Conservation (phyloP, 2,797 vertebrate genomes). For the Takifugu rubripes region DNA sequence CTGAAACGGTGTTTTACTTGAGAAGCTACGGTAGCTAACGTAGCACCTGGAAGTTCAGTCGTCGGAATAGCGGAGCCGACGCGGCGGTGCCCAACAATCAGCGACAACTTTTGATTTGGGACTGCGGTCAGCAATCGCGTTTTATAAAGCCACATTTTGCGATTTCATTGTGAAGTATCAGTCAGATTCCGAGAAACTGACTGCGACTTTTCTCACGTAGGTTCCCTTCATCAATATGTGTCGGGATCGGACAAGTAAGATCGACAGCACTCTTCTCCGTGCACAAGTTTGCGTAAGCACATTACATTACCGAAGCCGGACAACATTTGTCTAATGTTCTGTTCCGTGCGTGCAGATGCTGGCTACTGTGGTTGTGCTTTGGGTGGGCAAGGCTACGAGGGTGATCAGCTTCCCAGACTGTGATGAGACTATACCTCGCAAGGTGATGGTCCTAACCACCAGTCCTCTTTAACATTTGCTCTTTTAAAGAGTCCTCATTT, state of each 20-base stretch:
- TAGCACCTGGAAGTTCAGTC: conserved; percentile 34
- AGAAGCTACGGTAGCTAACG: conserved; percentile 38
- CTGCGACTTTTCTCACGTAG: conserved; percentile 58
- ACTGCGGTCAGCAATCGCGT: neutral
- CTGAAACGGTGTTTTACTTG: neutral
- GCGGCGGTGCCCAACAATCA: neutral
- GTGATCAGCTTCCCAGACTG: conserved; percentile 89
- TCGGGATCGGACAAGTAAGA: conserved; percentile 94
- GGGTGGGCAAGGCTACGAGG: conserved; percentile 86
- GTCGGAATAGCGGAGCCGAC: neutral
- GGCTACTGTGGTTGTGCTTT: conserved; percentile 88
- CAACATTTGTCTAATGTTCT: neutral
- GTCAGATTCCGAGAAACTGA: conserved; percentile 6
- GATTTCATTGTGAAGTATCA: neutral
- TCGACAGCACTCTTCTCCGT: no score
- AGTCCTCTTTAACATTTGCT: neutral
- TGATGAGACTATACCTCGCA: conserved; percentile 84
- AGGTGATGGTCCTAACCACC: conserved; percentile 70
- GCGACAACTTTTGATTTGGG: conserved; percentile 22
- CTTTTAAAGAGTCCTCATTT: neutral
- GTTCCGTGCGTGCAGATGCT: conserved; percentile 80
- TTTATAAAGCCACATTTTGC: neutral
- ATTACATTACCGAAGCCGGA: no score
- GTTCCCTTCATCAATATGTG: conserved; percentile 94
- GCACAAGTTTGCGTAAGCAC: no score